Conservation (phyloP, 2,113 vertebrate species). For the Cichladusa arquata region DNA sequence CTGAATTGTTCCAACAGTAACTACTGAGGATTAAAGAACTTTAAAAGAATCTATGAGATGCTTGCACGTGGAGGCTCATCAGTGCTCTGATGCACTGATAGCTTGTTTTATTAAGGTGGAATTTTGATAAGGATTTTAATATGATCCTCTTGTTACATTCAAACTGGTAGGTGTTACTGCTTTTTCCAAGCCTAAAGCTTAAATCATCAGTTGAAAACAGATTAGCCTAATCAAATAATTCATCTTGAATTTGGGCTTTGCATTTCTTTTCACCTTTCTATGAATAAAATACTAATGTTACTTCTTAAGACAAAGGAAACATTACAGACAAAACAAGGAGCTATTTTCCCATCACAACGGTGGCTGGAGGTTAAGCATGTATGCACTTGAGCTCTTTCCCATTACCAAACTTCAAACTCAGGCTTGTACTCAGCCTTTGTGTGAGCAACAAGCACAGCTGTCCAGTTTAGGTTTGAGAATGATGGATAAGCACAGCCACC, state of each 20-base stretch:
- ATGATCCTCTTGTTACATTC: background rate
- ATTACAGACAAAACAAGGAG: background rate
- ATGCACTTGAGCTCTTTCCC: background rate
- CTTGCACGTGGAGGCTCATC: background rate
- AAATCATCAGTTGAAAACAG: background rate
- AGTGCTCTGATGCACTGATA: background rate
- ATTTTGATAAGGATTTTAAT: conserved; percentile 19
- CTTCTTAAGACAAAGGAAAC: background rate
- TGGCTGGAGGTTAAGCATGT: background rate
- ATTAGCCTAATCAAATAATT: background rate
- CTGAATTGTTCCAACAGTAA: background rate
- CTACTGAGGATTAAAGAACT: background rate
- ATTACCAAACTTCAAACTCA: background rate
- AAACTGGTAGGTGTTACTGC: background rate
- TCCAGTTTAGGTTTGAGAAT: background rate
- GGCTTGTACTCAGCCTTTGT: background rate
- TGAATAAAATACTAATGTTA: background rate
- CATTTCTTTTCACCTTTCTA: background rate
- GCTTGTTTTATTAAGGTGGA: conserved; percentile 22
- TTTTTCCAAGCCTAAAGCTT: conserved; percentile 7
- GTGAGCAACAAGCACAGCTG: background rate
- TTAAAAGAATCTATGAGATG: background rate
- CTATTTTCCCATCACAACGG: background rate
- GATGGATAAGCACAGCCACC: background rate
- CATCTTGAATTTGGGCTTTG: background rate